A percentile compares a stretch with the other conserved stretches of the same genome.
Conservation (phyloP, 2,113 vertebrate genomes). For the Paradoxurus hermaphroditus region DNA sequence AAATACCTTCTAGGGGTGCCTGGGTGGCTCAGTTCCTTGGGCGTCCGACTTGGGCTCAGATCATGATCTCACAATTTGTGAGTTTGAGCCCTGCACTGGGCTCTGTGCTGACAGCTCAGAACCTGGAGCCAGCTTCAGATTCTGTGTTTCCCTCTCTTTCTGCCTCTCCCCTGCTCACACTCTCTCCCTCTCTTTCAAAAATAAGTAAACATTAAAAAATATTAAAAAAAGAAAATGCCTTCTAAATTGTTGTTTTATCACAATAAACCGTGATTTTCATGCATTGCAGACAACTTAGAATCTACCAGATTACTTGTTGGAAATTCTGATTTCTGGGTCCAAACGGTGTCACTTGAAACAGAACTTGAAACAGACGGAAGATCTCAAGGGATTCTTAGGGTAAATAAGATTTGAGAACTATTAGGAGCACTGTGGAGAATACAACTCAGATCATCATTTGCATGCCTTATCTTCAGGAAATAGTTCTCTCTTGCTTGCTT, state of each 20-base stretch:
- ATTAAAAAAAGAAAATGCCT: not conserved
- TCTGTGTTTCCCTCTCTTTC: too few relatives aligned
- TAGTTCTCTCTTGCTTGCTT: not conserved
- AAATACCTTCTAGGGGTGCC: not conserved
- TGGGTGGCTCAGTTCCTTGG: too few relatives aligned
- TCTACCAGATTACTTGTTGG: not conserved
- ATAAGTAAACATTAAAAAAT: too few relatives aligned
- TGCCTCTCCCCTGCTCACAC: too few relatives aligned
- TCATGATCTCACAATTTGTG: too few relatives aligned
- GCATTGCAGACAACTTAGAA: not conserved
- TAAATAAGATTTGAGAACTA: not conserved
- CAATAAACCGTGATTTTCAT: not conserved
- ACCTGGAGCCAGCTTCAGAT: too few relatives aligned
- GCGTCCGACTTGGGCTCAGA: too few relatives aligned
- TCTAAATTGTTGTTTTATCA: not conserved
- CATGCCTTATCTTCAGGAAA: not conserved
- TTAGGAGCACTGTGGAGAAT: not conserved
- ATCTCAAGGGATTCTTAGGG: not conserved
- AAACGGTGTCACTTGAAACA: not conserved
- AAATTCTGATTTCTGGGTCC: not conserved
- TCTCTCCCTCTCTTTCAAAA: too few relatives aligned
- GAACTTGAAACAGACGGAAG: not conserved
- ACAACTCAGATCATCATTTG: not conserved
- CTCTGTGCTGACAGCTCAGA: too few relatives aligned
- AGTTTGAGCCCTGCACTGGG: too few relatives aligned